phyloP scores from a whole-genome alignment of 2,113 vertebrate species.

The Sminthopsis crassicaudata region DNA sequence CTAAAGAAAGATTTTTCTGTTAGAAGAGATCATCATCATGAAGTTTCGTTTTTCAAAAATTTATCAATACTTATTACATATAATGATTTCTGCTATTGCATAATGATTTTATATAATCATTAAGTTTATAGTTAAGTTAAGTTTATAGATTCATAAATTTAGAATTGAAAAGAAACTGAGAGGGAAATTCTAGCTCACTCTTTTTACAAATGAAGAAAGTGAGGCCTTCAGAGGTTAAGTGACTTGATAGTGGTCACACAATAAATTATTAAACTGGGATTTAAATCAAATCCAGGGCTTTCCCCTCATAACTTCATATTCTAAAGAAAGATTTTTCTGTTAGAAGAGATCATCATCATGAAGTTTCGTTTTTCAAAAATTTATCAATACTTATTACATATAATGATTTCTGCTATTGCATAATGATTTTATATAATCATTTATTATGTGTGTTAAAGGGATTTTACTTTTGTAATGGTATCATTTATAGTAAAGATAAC shows the following conservation, averaged over 20 bases:
- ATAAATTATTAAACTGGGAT: not conserved
- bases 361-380: slow-evolving; percentile 26
- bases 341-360: slow-evolving; percentile 7
- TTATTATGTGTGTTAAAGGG: not conserved
- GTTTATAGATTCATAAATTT: too few species aligned
- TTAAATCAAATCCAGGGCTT: not conserved
- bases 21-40: slow-evolving; percentile 7
- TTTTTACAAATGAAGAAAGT: not conserved
- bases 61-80: slow-evolving; percentile 24
- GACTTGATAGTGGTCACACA: too few species aligned
- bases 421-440: not conserved
- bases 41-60: slow-evolving; percentile 26
- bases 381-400: slow-evolving; percentile 24
- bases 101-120: not conserved
- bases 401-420: not conserved
- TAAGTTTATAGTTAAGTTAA: not conserved
- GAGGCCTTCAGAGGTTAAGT: not conserved
- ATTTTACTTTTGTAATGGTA: not conserved
- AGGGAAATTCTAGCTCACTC: too few species aligned
- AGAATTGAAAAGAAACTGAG: too few species aligned
- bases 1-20: not conserved
- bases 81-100: not conserved
- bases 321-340: not conserved
- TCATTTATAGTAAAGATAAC: not conserved
- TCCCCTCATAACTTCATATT: not conserved